A percentile compares a stretch with the other conserved stretches of the same genome.
phyloP scores from a whole-genome alignment of 2,797 vertebrate genomes.

The Myiothlypis chrysogaster region DNA sequence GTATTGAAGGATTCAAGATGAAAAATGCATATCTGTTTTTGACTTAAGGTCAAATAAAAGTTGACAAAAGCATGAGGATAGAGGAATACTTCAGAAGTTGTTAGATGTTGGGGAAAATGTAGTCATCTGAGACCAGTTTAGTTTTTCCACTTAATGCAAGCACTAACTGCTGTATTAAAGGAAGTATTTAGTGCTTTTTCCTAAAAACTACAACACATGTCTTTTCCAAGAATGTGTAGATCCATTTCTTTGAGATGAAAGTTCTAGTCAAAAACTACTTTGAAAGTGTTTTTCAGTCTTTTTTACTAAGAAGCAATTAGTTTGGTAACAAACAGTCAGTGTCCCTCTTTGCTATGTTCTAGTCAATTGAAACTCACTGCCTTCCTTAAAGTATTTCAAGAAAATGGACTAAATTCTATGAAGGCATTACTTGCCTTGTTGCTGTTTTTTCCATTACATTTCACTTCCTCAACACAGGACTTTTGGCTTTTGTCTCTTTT shows the following conservation, averaged over 20 bases:
- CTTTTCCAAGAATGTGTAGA: background rate
- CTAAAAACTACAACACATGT: accelerated
- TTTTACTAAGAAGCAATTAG: background rate
- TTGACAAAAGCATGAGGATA: background rate
- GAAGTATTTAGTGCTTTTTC: background rate
- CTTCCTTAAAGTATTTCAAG: background rate
- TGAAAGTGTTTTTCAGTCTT: background rate
- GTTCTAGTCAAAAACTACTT: background rate
- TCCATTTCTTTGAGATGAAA: background rate
- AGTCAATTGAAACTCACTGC: background rate
- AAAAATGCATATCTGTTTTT: background rate
- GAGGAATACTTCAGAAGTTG: background rate
- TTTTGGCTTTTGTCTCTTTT: background rate
- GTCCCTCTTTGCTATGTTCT: background rate
- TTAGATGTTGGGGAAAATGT: background rate
- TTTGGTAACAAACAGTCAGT: background rate
- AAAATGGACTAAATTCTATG: background rate
- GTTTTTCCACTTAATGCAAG: background rate
- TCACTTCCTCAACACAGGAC: background rate
- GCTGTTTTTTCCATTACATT: background rate
- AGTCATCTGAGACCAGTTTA: background rate
- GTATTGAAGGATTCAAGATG: background rate
- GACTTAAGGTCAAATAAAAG: background rate
- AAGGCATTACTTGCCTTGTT: background rate
- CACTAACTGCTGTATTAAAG: background rate